A percentile compares a stretch with the other conserved stretches of the same genome.
Evolutionary conservation across 2,888 invertebrate species (phyloP).

Genomic region (Morpho helenor): DNA sequence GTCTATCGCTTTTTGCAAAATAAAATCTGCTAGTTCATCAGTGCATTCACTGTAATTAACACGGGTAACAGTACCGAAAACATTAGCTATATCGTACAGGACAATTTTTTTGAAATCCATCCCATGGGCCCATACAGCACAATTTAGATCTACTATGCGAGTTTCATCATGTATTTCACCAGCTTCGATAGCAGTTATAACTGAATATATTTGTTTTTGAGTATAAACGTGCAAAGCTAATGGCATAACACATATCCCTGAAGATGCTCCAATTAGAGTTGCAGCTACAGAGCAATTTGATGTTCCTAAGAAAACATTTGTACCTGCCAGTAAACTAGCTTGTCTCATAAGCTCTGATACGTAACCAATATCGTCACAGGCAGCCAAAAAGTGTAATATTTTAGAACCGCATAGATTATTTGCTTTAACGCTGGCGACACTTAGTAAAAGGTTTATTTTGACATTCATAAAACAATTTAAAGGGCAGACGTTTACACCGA

Average conservation of each 20-base stretch:
- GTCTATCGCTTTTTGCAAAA: conserved; percentile 45
- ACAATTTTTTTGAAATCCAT: conserved; percentile 58
- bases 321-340: conserved; percentile 51
- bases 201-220: conserved; percentile 47
- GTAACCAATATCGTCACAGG: conserved; percentile 54
- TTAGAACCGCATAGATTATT: conserved; percentile 41
- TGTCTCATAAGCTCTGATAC: conserved; percentile 53
- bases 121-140: conserved; percentile 66
- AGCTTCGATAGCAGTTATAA: conserved; percentile 55
- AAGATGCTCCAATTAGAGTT: conserved; percentile 49
- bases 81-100: conserved; percentile 51
- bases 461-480: conserved; percentile 63
- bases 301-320: conserved; percentile 43
- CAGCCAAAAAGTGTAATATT: conserved; percentile 57
- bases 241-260: conserved; percentile 57
- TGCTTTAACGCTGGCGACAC: conserved; percentile 61
- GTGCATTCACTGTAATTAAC: conserved; percentile 55
- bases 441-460: conserved; percentile 60
- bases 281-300: conserved; percentile 42
- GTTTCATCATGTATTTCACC: conserved; percentile 44
- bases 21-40: conserved; percentile 56
- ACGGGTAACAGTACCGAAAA: conserved; percentile 58
- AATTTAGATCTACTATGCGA: conserved; percentile 41
- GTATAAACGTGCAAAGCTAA: conserved; percentile 58
- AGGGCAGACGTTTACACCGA: conserved; percentile 57